phyloP scores from a whole-genome alignment of 1,140 invertebrate species.

The Drosophila carrolli region DNA sequence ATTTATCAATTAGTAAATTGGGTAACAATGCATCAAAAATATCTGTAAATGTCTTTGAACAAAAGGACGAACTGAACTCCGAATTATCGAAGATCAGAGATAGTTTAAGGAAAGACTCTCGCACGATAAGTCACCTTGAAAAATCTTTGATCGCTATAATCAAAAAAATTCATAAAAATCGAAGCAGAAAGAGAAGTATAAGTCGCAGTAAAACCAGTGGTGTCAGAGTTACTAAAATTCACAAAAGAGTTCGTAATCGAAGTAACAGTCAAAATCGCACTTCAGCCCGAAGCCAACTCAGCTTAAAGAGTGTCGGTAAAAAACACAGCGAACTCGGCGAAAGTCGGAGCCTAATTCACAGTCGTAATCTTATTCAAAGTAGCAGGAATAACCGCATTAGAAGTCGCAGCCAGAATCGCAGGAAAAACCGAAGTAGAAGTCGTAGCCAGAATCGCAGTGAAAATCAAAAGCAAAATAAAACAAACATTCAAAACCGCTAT shows the following conservation, averaged over 20 bases:
- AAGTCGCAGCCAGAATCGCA: neutral
- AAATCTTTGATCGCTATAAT: slow-evolving; percentile 1
- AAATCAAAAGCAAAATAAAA: neutral
- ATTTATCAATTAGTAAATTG: neutral
- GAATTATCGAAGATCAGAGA: neutral
- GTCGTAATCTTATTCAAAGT: too few relatives aligned
- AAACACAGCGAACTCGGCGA: too few relatives aligned
- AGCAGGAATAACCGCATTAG: too few relatives aligned
- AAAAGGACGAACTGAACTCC: neutral
- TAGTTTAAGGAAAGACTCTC: neutral
- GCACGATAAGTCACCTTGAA: neutral
- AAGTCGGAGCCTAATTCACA: too few relatives aligned
- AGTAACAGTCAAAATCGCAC: too few relatives aligned
- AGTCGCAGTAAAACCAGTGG: neutral
- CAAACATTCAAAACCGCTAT: too few relatives aligned
- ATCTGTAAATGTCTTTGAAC: neutral
- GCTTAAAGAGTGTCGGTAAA: too few relatives aligned
- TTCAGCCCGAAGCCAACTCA: too few relatives aligned
- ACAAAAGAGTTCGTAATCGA: too few relatives aligned
- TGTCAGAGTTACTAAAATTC: too few relatives aligned
- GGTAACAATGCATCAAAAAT: neutral
- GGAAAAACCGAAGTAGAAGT: too few relatives aligned
- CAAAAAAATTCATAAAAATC: neutral
- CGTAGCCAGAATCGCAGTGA: neutral
- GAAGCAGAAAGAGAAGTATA: neutral